Percentiles rank a stretch among this genome's conserved stretches.
Conservation (phyloP, 2,888 invertebrate genomes). For the Cremastinae sp. region DNA sequence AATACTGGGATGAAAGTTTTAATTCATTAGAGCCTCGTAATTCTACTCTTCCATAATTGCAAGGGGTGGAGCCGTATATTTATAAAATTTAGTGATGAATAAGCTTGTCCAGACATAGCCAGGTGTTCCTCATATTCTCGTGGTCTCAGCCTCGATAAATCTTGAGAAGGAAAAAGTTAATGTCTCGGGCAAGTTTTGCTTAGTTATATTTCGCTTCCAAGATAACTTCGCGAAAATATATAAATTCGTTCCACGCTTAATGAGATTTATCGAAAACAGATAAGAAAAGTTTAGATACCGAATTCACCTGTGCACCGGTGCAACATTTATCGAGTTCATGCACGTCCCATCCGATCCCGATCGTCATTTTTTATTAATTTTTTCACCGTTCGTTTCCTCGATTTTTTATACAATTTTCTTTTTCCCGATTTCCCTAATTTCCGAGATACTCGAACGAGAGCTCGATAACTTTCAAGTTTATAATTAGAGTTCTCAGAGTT, state of each 20-base stretch:
- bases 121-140: constrained; percentile 10
- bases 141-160: constrained; percentile 44
- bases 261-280: constrained; percentile 39
- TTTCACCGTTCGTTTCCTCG: background rate
- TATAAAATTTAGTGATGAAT: constrained; percentile 52
- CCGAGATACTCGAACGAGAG: too few relatives aligned
- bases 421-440: too few relatives aligned
- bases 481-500: too few relatives aligned
- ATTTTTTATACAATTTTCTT: background rate
- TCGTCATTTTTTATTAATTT: background rate
- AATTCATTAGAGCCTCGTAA: constrained; percentile 9
- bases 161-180: constrained; percentile 37
- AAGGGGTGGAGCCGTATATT: constrained; percentile 28
- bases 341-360: background rate
- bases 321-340: constrained; percentile 8
- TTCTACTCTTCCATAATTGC: constrained; percentile 42
- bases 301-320: background rate
- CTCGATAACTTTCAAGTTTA: too few relatives aligned
- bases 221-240: constrained; percentile 32
- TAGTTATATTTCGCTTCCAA: constrained; percentile 32
- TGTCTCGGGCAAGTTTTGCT: constrained; percentile 31
- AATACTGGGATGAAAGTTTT: constrained; percentile 45
- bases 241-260: constrained; percentile 19
- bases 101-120: constrained; percentile 2
- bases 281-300: constrained; percentile 14